Evolutionary conservation across 2,888 invertebrate species (phyloP).

Genomic region (Panopea generosa): DNA sequence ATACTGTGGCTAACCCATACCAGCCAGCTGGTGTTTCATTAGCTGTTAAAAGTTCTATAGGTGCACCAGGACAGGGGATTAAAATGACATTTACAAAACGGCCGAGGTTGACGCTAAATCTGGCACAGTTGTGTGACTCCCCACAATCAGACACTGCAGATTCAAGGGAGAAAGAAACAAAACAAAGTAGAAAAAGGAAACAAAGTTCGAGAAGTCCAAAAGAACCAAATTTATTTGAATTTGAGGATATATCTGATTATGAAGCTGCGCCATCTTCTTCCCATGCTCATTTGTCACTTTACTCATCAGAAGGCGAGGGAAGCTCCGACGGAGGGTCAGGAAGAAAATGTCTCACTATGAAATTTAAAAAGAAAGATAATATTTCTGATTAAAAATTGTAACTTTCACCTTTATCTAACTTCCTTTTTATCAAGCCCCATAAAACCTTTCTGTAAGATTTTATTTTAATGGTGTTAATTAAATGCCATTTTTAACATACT

Average conservation of each 20-base stretch:
- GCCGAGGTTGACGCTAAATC: constrained; percentile 52
- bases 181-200: constrained; percentile 60
- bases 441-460: no score
- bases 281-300: constrained; percentile 34
- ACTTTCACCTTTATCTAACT: no score
- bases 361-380: constrained; percentile 66
- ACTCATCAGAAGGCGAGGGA: constrained; percentile 64
- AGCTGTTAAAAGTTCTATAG: constrained; percentile 50
- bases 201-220: constrained; percentile 48
- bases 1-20: constrained; percentile 30
- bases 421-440: no score
- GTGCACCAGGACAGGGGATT: constrained; percentile 82
- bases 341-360: constrained; percentile 61
- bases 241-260: constrained; percentile 63
- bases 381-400: background rate
- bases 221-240: constrained; percentile 33
- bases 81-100: constrained; percentile 83
- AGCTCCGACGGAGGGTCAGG: constrained; percentile 59
- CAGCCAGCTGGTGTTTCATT: constrained; percentile 38
- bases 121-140: constrained; percentile 41
- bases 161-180: constrained; percentile 42
- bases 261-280: constrained; percentile 55
- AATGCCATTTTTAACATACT: no score
- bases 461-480: no score
- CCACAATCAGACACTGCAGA: constrained; percentile 43